Conservation (phyloP, 2,113 vertebrate species). For the Lepus europaeus region DNA sequence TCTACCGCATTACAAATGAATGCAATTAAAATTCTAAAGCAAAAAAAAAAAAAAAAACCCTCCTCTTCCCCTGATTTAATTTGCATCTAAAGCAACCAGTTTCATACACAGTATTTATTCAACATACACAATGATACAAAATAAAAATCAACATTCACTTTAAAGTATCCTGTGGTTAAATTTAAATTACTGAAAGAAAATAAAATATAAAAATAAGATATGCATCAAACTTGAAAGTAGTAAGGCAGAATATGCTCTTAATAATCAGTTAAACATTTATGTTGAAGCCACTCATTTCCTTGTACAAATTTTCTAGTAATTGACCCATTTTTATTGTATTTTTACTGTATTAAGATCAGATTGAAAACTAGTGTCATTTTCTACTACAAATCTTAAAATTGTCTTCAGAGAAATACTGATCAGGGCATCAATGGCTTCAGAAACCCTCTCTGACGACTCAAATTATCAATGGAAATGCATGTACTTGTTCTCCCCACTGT, state of each 20-base stretch:
- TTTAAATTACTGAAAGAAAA: slow-evolving; percentile 20
- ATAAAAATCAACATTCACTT: slow-evolving; percentile 5
- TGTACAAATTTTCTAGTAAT: not conserved
- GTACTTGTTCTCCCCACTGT: not conserved
- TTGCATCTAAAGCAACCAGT: not conserved
- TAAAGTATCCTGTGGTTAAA: slow-evolving; percentile 29
- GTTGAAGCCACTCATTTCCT: slow-evolving; percentile 24
- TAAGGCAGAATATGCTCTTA: slow-evolving; percentile 15
- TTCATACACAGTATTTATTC: slow-evolving; percentile 2
- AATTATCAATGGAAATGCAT: not conserved
- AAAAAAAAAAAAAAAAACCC: slow-evolving; percentile 39
- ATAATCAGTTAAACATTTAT: slow-evolving; percentile 38
- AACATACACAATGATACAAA: not conserved
- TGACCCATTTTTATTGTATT: not conserved
- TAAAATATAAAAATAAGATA: slow-evolving; percentile 16
- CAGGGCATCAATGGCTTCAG: not conserved
- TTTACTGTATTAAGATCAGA: not conserved
- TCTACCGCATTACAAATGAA: slow-evolving; percentile 69
- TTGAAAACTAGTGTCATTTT: slow-evolving; percentile 27
- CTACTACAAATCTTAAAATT: slow-evolving; percentile 1
- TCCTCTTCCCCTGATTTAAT: slow-evolving; percentile 48
- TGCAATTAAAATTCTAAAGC: slow-evolving; percentile 72
- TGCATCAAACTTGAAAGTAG: slow-evolving; percentile 41
- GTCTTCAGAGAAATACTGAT: not conserved
- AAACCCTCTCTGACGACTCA: not conserved